Base-by-base conservation (phyloP, 2,113 vertebrate species). In the Holacanthus passer region DNA sequence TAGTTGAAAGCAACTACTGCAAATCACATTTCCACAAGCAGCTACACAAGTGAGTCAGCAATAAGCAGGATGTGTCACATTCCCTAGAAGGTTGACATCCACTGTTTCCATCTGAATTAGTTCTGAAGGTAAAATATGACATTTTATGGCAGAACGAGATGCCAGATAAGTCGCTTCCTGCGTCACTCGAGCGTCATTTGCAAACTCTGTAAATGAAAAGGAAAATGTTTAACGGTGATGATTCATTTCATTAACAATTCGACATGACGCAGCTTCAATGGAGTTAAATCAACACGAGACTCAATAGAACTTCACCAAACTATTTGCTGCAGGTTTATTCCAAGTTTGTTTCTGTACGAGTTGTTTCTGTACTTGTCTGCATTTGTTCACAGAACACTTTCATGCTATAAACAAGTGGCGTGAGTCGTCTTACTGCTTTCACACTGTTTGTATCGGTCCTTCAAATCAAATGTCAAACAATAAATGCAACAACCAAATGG, bases 21-120 rank as follows among this genome's bases (percentile, higher is more conserved):
- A 29, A 66, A 68, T 60, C 29, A 29, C 35, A 66, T 77, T 77
- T 78, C 22, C 27, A 69, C 39, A 68, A 56, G 79, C 9, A 32
- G 79, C 64, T 7, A 41, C 39, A 7, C 48, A 7, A 50, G 35
- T 50, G 62, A 85, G 41, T 68, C 73, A 58, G 37, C 67, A 77
- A 55, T 67, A 45, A 67, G 53, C n/a, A 39, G 37, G 0, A 39
- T n/a, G 47, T 58, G 55, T 60, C 39, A 63, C 73, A 48, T 62
- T 67, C 62, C 31, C 45, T 10, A 8, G n/a, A 27, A 62, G 31
- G 53, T 1, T 48, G 45, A 62, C 7, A 1, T 37, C 41, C 32
- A 71, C 2, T 13, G 10, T 16, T 39, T 58, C 20, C 32, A 10
- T 19, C 24, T 55, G 16, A 20, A 35, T 53, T 0, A 43, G 5